A percentile compares a stretch with the other conserved stretches of the same genome.
These are phyloP conservation scores for Eupsilia transversa DNA, from an alignment of 2,888 invertebrate species.

Conservation along the genomic window DNA sequence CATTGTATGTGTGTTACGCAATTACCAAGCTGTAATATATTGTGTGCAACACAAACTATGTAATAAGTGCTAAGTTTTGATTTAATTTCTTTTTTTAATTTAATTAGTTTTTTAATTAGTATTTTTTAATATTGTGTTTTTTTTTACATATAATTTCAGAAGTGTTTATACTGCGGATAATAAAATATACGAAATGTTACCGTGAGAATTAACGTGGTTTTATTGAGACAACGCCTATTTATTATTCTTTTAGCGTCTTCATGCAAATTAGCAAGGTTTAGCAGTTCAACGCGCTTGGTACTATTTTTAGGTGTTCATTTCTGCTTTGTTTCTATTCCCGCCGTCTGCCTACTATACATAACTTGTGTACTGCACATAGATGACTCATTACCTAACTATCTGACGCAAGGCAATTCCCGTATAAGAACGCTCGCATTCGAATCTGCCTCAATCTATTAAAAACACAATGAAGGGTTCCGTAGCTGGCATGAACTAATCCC, in stretches of 20 bases:
- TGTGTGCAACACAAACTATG: slow-evolving; percentile 24
- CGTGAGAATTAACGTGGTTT: slow-evolving; percentile 36
- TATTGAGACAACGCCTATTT: slow-evolving; percentile 36
- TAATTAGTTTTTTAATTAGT: background rate
- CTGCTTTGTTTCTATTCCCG: slow-evolving; percentile 1
- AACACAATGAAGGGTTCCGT: no score
- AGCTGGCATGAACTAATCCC: no score
- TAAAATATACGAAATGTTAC: slow-evolving; percentile 56
- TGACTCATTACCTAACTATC: background rate
- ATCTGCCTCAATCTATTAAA: background rate
- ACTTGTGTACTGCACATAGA: background rate
- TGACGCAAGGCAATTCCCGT: background rate
- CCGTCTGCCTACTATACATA: background rate
- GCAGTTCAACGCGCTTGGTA: slow-evolving; percentile 24
- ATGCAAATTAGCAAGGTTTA: slow-evolving; percentile 32
- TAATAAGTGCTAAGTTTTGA: slow-evolving; percentile 20
- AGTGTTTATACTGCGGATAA: slow-evolving; percentile 31
- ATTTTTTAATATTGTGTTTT: slow-evolving; percentile 20
- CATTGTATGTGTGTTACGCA: no score
- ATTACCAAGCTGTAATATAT: background rate
- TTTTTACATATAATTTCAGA: slow-evolving; percentile 30
- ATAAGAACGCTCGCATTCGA: background rate
- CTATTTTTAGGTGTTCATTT: slow-evolving; percentile 37
- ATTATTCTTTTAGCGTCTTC: slow-evolving; percentile 39
- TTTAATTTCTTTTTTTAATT: slow-evolving; percentile 10